Evolutionary conservation across 2,888 invertebrate genomes (phyloP), one percentile per base, ranked within the genome.

Genomic region (Hybos culiciformis): DNA sequence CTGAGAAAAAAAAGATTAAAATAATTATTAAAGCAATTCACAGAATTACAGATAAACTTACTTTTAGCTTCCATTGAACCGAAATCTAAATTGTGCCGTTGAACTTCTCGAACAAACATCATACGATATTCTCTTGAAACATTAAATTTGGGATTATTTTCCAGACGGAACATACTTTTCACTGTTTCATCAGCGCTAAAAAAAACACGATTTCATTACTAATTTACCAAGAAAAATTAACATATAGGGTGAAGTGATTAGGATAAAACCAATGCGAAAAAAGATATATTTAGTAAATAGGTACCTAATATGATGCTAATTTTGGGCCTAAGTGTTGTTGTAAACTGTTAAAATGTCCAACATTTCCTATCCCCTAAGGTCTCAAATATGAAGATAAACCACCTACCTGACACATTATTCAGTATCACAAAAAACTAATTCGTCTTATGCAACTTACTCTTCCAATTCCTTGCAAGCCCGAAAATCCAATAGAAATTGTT

Each of bases 21-120:
- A 42, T 49, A 42, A 18, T 7, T 8, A 31, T 31, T 31, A 31
- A 14, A 11, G 3, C 14, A n/a, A n/a, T 17, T 3, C 14, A 32
- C 32, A 17, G 14, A 17, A 7, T 14, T 32, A 32, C 8, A 7
- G 12, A 7, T n/a, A 26, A 29, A 60, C 70, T 61, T 71, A 84
- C 85, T 75, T 67, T 65, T 73, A 3, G 76, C 73, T 70, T 91
- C 90, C 48, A 76, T 70, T 0, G 86, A 83, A 12, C 67, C 67
- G 19, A 60, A 63, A 61, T 90, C 88, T 47, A 76, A 74, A 4
- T 73, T 61, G 59, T 90, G 83, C 41, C 83, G 68, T 53, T 72
- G 73, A 0, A 91, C 82, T 51, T 73, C 67, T 17, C 72, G 68
- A 0, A 76, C 62, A 20, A 79, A 60, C 37, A 74, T 70, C 24